Base-by-base conservation (phyloP, 2,888 invertebrate species). In the Drosophila nr. perissopoda region DNA sequence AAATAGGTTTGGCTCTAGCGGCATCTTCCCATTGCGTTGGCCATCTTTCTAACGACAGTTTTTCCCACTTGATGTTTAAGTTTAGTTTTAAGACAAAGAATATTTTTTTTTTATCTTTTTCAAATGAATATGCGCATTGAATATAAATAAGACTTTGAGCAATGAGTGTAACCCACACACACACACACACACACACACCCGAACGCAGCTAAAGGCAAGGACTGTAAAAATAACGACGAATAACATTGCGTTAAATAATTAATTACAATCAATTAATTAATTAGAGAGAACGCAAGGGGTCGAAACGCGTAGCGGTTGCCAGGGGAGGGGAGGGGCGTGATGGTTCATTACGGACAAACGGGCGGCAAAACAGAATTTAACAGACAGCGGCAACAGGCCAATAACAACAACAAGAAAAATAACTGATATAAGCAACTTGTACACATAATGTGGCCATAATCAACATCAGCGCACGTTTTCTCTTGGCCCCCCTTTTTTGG, bases 241-340 rank as follows among this genome's bases (percentile, higher is more conserved):
- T 48, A 79, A 76, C 79, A 89, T 74, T 81, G 75, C 74, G 87
- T 83, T 87, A 83, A 81, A 84, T 91, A 89, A 91, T 90, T 91
- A 91, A 91, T 91, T 91, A 88, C 83, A 90, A 91, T 81, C 80
- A 88, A 91, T 91, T 91, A 91, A 91, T 91, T 91, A 91, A 91
- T 91, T 91, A 90, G 80, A 78, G 76, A 77, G 80, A 81, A 68
- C 69, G 73, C 78, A 56, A 73, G 71, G 72, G 81, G 76, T 21
- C n/a, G 25, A 18, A 45, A 8, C 45, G 16, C 45, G 25, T 16
- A 16, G 45, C 21, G 21, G 33, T 13, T 33, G 21, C 1, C 5
- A 4, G 21, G 21, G 11, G 2, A 2, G 81, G 77, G 5, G 1
- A 10, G 5, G 27, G 27, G 10, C 18, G 3, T 75, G 84, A 76